Base-by-base conservation (phyloP, 2,888 invertebrate genomes). In the Hipparchia semele region DNA sequence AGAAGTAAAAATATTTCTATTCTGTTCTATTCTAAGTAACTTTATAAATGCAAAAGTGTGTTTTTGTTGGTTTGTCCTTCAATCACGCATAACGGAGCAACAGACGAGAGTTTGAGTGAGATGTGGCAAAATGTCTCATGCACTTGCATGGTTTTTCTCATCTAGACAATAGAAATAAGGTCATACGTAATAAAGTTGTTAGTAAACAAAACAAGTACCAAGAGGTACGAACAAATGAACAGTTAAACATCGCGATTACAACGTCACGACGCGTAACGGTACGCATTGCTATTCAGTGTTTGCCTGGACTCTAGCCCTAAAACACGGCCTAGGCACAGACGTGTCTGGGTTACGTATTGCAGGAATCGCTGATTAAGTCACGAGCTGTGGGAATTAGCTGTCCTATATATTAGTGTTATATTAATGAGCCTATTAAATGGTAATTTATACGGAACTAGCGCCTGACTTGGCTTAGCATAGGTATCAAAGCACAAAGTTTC, bases 191-290 rank as follows among this genome's bases (percentile, higher is more conserved):
- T 9, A 46, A 45, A 59, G 13, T 64, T 12, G 9, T 39, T 12
- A 6, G 39, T 60, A 39, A 60, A 60, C 59, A 60, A 2, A 33
- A 60, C 59, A 33, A 60, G 6, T 60, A 60, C 8, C 23, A 23
- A 23, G 58, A 60, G 51, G 33, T 65, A 65, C 23, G 9, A 68
- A 33, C 59, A 58, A 60, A 68, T 75, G 76, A 76, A 75, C 75
- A 72, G 71, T 73, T 75, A 68, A 71, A 70, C 53, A 33, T 12
- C 73, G 73, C 75, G 74, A 82, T 83, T 82, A 77, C 79, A 79
- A 75, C 78, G 80, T 86, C 87, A 87, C 86, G 86, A 86, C 79
- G 59, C 4, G 74, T 87, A 87, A 87, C 87, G 85, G 87, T 84
- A 56, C 71, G 71, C 79, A 81, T 81, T 80, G 79, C 79, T 80